These are phyloP conservation scores for Mesitornis unicolor DNA, from an alignment of 2,113 vertebrate species.

Conservation along the genomic window DNA sequence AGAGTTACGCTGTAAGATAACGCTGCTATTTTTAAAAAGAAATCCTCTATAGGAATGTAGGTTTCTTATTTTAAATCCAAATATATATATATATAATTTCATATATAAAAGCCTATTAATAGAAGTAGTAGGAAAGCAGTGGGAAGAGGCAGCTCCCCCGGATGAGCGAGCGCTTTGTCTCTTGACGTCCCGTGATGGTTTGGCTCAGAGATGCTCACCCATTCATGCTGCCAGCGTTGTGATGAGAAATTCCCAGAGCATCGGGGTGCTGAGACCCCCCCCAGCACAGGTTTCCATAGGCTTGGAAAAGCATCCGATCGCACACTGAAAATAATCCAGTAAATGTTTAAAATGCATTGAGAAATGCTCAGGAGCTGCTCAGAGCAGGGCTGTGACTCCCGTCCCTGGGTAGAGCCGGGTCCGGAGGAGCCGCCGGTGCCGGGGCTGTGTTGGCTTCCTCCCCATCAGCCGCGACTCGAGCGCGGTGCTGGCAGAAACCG, in stretches of 20 bases:
- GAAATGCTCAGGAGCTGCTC: rapidly evolving
- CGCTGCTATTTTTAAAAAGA: neutral
- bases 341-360: neutral
- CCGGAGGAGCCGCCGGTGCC: neutral
- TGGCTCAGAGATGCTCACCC: neutral
- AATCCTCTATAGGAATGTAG: neutral
- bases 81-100: too few species aligned
- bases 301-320: neutral
- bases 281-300: too few species aligned
- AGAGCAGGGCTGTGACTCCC: too few species aligned
- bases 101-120: too few species aligned
- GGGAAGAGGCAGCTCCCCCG: neutral
- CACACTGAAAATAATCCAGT: rapidly evolving
- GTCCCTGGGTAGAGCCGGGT: rapidly evolving
- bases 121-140: neutral
- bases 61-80: neutral
- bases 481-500: neutral
- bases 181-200: neutral
- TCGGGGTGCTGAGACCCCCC: neutral
- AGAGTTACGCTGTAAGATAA: neutral
- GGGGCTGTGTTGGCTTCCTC: neutral
- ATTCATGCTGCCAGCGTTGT: rapidly evolving
- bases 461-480: rapidly evolving
- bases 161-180: neutral
- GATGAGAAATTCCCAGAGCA: rapidly evolving